phyloP scores from a whole-genome alignment of 2,888 invertebrate genomes.

The Odiellus spinosus region DNA sequence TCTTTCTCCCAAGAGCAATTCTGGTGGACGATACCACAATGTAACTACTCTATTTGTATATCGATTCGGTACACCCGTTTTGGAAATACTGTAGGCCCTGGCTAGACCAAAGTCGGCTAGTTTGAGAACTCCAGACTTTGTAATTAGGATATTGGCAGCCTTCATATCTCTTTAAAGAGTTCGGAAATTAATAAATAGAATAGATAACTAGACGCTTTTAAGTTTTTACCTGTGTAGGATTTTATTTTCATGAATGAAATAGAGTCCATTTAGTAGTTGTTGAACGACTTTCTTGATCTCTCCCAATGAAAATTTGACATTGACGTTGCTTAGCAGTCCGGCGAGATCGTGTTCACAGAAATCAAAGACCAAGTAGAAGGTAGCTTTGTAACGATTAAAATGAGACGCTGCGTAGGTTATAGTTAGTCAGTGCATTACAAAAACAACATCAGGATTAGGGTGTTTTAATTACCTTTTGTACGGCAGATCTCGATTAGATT shows the following conservation, averaged over 20 bases:
- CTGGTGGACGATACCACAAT: constrained; percentile 73
- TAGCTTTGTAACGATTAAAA: constrained; percentile 59
- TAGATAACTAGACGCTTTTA: neutral
- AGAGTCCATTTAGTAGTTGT: constrained; percentile 69
- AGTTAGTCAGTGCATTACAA: neutral
- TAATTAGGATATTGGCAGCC: constrained; percentile 93
- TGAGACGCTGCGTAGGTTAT: constrained; percentile 25
- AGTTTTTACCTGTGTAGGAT: constrained; percentile 26
- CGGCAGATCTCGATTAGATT: constrained; percentile 93
- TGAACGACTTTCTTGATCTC: constrained; percentile 80
- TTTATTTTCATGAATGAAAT: constrained; percentile 91
- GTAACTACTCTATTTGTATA: constrained; percentile 67
- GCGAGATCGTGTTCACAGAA: constrained; percentile 98
- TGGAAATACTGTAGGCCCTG: constrained; percentile 73
- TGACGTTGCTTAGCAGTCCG: constrained; percentile 80
- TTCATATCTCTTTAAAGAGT: constrained; percentile 87
- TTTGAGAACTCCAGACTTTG: constrained; percentile 83
- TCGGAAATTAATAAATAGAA: neutral
- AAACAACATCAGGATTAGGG: neutral
- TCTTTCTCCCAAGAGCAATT: constrained; percentile 54
- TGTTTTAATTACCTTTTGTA: constrained; percentile 10
- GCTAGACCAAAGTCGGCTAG: constrained; percentile 96
- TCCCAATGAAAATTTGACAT: constrained; percentile 87
- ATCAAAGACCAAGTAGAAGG: constrained; percentile 91
- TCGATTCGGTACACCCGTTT: constrained; percentile 63